Evolutionary conservation across 1,140 invertebrate species (phyloP).

Genomic region (Sarcophaga bullata): DNA sequence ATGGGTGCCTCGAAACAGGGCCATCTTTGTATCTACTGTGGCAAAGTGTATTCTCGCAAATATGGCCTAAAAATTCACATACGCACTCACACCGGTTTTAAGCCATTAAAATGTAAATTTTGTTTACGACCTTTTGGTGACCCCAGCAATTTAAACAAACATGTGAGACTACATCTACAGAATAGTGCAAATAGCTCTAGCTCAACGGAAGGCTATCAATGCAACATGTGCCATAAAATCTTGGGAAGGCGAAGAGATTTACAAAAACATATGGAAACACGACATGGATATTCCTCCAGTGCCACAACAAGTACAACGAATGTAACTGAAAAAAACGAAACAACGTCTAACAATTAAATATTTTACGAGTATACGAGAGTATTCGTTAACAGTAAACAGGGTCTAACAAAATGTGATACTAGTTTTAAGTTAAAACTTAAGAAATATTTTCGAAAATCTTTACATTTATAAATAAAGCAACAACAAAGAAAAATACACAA

Average conservation of each 20-base stretch:
- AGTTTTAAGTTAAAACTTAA: slow-evolving; percentile 50
- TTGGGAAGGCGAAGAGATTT: slow-evolving; percentile 85
- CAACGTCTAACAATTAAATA: not conserved
- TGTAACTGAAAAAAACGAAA: not conserved
- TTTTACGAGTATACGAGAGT: not conserved
- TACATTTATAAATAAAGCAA: too few relatives aligned
- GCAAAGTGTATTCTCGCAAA: slow-evolving; percentile 89
- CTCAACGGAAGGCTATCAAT: slow-evolving; percentile 71
- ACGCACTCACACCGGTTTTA: slow-evolving; percentile 83
- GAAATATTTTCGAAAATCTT: too few relatives aligned
- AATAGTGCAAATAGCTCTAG: not conserved
- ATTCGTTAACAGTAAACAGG: not conserved
- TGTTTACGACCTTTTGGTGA: slow-evolving; percentile 89
- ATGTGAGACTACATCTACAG: slow-evolving; percentile 84
- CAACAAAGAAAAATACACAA: too few relatives aligned
- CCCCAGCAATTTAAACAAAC: slow-evolving; percentile 95
- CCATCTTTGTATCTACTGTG: slow-evolving; percentile 86
- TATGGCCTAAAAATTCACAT: slow-evolving; percentile 95
- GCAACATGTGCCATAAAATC: slow-evolving; percentile 79
- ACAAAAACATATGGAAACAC: slow-evolving; percentile 83
- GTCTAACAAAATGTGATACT: slow-evolving; percentile 46
- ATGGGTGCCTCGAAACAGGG: slow-evolving; percentile 80
- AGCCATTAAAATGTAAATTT: slow-evolving; percentile 86
- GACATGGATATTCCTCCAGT: slow-evolving; percentile 67
- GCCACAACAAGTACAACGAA: not conserved